Base-by-base conservation (phyloP, 1,140 invertebrate genomes). In the Dreissena polymorpha region DNA sequence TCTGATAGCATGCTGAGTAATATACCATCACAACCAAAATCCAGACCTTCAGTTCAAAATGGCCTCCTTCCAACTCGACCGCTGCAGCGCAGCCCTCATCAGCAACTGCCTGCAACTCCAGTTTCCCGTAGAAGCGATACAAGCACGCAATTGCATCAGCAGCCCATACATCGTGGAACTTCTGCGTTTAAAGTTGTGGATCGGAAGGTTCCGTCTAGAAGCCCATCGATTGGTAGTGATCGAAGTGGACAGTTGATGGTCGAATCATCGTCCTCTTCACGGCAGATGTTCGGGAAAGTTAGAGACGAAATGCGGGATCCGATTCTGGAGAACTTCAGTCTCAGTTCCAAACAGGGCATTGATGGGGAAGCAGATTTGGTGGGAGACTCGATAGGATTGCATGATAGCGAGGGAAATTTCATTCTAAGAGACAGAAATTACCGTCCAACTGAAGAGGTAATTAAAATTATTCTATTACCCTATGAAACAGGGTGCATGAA, bases 161-260 rank as follows among this genome's bases (percentile, higher is more conserved):
- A 85, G 18, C 85, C 87, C 10, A 63, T 88, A 51, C 85, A 85
- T 49, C 53, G 87, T 14, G 81, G 77, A 14, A 75, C 68, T 16
- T 86, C 87, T 23, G 85, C 85, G 23, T 85, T 85, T n/a, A 80
- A 86, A 55, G 25, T 85, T 27, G 86, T 87, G 71, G 87, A 70
- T 39, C 81, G 39, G 16, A 39, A 53, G 21, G 21, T 14, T 16
- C 55, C 74, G 68, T 68, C 76, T 18, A 39, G 73, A 71, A 64
- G 53, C 71, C 65, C 83, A 39, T 68, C 80, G 53, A 21, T 79
- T 67, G 53, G 65, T 25, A 65, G 67, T 29, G 53, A 81, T 25
- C 65, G 55, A 50, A 51, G 70, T 25, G n/a, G 57, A 12, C 57
- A 60, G 10, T n/a, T n/a, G n/a, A 39, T 69, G 1, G 14, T 69